phyloP scores from a whole-genome alignment of 2,113 vertebrate species.

The Hemiprocne comata region DNA sequence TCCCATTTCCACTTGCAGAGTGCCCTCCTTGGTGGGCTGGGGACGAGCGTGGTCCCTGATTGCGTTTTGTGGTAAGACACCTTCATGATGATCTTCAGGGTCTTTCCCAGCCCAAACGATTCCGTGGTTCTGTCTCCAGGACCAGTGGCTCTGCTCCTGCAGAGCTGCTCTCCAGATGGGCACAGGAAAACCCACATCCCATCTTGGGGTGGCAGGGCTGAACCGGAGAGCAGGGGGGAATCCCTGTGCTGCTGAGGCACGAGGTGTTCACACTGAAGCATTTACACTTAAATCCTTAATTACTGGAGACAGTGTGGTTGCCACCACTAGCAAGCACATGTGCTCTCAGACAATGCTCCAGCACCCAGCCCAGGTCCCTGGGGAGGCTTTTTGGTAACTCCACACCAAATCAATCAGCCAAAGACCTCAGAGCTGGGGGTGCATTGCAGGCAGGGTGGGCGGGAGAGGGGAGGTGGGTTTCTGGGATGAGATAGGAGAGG shows the following conservation, averaged over 20 bases:
- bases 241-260: accelerated
- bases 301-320: accelerated
- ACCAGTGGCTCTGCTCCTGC: background rate
- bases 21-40: accelerated
- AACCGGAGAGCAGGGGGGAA: accelerated
- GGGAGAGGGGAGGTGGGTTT: constrained; percentile 14
- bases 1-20: background rate
- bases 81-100: accelerated
- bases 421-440: background rate
- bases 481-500: background rate
- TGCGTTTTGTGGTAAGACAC: accelerated
- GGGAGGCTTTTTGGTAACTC: background rate
- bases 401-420: accelerated
- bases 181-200: background rate
- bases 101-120: background rate
- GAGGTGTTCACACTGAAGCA: background rate
- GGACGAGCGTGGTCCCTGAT: accelerated
- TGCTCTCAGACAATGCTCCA: accelerated
- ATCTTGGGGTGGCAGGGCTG: background rate
- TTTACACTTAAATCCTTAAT: background rate
- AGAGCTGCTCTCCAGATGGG: background rate
- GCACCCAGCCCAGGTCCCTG: background rate
- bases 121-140: background rate
- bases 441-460: background rate
- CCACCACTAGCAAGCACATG: background rate